Percentiles rank a stretch among this genome's conserved stretches.
These are phyloP conservation scores for Drosophila miranda DNA, from an alignment of 1,140 invertebrate species.

Conservation along the genomic window DNA sequence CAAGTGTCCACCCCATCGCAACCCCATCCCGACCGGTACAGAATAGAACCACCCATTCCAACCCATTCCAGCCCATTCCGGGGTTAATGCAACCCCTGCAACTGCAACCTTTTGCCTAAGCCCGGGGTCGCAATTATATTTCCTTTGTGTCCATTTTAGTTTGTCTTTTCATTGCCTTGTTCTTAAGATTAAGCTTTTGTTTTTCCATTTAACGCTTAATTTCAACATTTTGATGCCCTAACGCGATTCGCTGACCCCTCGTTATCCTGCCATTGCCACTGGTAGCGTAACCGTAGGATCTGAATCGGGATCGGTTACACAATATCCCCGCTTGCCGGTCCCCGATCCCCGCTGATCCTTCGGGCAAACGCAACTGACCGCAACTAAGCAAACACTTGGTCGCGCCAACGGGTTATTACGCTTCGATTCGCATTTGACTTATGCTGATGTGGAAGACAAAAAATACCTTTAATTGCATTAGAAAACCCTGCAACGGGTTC, in stretches of 20 bases:
- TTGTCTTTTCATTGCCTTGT: conserved; percentile 76
- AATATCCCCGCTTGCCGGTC: conserved; percentile 14
- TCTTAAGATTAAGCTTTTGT: conserved; percentile 77
- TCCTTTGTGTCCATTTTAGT: conserved; percentile 70
- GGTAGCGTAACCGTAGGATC: background rate
- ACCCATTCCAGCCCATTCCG: conserved; percentile 11
- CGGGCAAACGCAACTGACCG: conserved; percentile 66
- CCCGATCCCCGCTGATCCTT: conserved; percentile 28
- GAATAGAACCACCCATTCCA: conserved; percentile 4
- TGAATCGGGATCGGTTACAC: conserved; percentile 59
- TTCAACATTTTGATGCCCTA: conserved; percentile 74
- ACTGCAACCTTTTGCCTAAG: conserved; percentile 20
- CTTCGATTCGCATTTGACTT: conserved; percentile 74
- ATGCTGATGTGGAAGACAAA: conserved; percentile 18
- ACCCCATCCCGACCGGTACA: background rate
- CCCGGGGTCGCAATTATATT: conserved; percentile 63
- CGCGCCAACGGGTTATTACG: conserved; percentile 41
- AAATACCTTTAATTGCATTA: conserved; percentile 73
- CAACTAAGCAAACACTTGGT: conserved; percentile 74
- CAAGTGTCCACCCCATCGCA: conserved; percentile 65
- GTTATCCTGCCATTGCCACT: too few relatives aligned
- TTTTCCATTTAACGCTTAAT: conserved; percentile 80
- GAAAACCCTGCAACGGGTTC: conserved; percentile 42
- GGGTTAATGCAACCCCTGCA: conserved; percentile 53
- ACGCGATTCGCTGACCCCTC: conserved; percentile 70